Evolutionary conservation across 2,797 vertebrate genomes (phyloP), one percentile per base, ranked within the genome.

Genomic region (Buceros bicornis): DNA sequence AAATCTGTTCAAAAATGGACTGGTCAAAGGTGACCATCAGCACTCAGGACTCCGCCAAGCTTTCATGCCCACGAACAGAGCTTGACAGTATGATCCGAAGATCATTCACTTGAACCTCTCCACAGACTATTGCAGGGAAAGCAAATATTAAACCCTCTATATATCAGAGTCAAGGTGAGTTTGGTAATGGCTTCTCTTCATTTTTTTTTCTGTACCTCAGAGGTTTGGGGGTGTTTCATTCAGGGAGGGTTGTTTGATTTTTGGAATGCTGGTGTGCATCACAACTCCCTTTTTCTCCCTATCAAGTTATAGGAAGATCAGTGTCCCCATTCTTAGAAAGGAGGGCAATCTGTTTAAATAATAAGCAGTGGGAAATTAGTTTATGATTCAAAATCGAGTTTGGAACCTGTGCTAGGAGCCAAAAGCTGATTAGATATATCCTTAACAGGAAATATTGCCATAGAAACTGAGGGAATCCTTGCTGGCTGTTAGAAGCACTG

Each of bases 401-500:
- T 93, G 76, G 66, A 95, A 96, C 95, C 86, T 92, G 62, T 91
- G 87, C 84, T 85, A 83, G 26, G 50, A 97, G 33, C 26, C 81
- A 96, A 96, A 95, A 89, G 77, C 65, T 82, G 74, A 96, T 94
- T 93, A 78, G 33, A 65, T 73, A 71, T 91, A 78, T 71, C 66
- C 87, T 95, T 95, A 89, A 78, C 82, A 89, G 65, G 62, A 91
- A 91, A 40, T 90, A 94, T 96, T 92, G 82, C 96, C 91, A 95
- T 96, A 96, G 96, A 98, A 98, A 97, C 95, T 29, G 62, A 84
- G 79, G 87, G 88, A 96, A 80, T 89, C 94, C 73, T 95, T 95
- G 53, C 51, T 95, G 91, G 81, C 54, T 87, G 64, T 70, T 95
- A 43, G 5, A 45, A 81, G 87, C 77, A 71, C 86, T 89, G 51